These are phyloP conservation scores for Spatulosminthurus flaviceps DNA, from an alignment of 2,888 invertebrate species.

Conservation along the genomic window DNA sequence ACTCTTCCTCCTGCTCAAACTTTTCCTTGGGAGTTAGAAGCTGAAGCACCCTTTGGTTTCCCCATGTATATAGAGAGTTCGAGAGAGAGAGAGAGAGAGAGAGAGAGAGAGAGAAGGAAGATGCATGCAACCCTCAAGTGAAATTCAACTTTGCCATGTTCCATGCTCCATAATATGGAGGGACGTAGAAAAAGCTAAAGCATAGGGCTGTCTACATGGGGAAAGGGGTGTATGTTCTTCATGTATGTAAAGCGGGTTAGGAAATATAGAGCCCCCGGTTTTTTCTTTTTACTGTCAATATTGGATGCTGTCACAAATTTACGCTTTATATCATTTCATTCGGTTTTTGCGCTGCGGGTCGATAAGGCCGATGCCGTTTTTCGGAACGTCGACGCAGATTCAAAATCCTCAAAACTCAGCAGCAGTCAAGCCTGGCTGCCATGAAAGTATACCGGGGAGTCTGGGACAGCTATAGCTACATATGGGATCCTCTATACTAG, in stretches of 20 bases:
- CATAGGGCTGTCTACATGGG: neutral
- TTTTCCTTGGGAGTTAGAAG: neutral
- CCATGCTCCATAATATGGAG: neutral
- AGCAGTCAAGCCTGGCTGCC: slow-evolving; percentile 29
- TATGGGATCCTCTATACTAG: too few relatives aligned
- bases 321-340: slow-evolving; percentile 63
- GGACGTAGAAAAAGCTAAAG: too few relatives aligned
- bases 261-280: slow-evolving; percentile 29
- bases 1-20: too few relatives aligned
- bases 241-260: neutral
- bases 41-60: slow-evolving; percentile 8
- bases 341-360: slow-evolving; percentile 61
- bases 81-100: too few relatives aligned
- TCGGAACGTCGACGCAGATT: slow-evolving; percentile 51
- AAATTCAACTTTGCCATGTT: neutral
- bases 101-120: too few relatives aligned
- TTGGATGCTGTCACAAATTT: slow-evolving; percentile 63
- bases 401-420: slow-evolving; percentile 43
- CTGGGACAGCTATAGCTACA: too few relatives aligned
- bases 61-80: neutral
- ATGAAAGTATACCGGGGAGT: neutral
- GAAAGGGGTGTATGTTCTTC: neutral
- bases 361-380: slow-evolving; percentile 61
- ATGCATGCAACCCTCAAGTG: slow-evolving; percentile 10
- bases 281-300: slow-evolving; percentile 59